These are phyloP conservation scores for Sminthurides aquaticus DNA, from an alignment of 2,888 invertebrate genomes.

Conservation along the genomic window DNA sequence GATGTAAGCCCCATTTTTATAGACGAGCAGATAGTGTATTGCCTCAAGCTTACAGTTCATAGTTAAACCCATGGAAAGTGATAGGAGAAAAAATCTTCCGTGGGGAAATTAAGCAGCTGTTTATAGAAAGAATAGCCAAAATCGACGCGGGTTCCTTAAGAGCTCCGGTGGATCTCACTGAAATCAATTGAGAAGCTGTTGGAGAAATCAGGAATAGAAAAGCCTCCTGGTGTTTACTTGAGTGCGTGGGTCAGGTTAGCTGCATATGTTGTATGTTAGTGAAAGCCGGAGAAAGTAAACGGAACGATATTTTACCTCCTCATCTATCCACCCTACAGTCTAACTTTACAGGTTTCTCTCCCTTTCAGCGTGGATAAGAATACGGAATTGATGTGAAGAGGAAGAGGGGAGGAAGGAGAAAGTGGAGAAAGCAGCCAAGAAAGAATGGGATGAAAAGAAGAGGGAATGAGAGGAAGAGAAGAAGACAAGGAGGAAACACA, in stretches of 20 bases:
- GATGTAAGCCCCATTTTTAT: no score
- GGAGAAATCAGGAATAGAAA: no score
- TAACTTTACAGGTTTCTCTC: neutral
- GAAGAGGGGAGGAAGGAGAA: neutral
- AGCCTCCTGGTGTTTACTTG: no score
- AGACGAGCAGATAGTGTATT: no score
- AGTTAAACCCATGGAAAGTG: neutral
- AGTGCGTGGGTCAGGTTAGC: no score
- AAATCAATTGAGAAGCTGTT: no score
- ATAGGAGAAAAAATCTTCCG: neutral
- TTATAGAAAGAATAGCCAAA: neutral
- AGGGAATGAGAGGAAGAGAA: neutral
- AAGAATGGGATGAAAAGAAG: neutral
- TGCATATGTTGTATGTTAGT: no score
- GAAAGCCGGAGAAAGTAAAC: no score
- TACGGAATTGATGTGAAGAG: neutral
- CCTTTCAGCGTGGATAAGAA: neutral
- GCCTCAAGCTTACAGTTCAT: neutral
- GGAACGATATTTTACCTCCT: neutral
- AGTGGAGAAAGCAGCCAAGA: neutral
- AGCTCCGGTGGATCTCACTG: no score
- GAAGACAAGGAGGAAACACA: neutral
- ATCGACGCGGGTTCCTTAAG: no score
- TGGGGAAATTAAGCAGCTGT: conserved; percentile 20
- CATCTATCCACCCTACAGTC: no score